phyloP scores from a whole-genome alignment of 2,888 invertebrate species.

The Chalcis sispes region DNA sequence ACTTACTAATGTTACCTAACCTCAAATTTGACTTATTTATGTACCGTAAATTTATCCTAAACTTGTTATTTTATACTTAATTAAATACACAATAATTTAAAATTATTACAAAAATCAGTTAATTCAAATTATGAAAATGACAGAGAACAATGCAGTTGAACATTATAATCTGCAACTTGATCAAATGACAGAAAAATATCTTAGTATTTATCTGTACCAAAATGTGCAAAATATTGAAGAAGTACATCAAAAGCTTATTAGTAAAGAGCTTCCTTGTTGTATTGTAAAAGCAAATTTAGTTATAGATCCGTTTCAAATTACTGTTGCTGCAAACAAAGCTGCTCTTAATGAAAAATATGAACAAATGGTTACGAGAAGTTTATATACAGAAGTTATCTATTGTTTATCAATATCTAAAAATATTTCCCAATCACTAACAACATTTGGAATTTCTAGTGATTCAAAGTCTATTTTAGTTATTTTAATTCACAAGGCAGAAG shows the following conservation, averaged over 20 bases:
- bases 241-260: slow-evolving; percentile 78
- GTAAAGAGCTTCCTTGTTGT: slow-evolving; percentile 80
- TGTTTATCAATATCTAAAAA: slow-evolving; percentile 84
- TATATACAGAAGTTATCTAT: slow-evolving; percentile 83
- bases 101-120: too few species aligned
- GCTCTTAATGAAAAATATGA: slow-evolving; percentile 76
- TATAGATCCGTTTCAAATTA: slow-evolving; percentile 80
- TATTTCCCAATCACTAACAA: slow-evolving; percentile 82
- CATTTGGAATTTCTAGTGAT: slow-evolving; percentile 80
- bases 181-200: slow-evolving; percentile 73
- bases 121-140: too few species aligned
- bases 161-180: slow-evolving; percentile 72
- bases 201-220: slow-evolving; percentile 78
- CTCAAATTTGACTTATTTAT: too few species aligned
- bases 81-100: too few species aligned
- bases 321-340: slow-evolving; percentile 84
- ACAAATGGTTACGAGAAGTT: slow-evolving; percentile 79
- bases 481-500: slow-evolving; percentile 71
- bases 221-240: slow-evolving; percentile 79
- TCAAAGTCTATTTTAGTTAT: slow-evolving; percentile 77
- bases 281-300: slow-evolving; percentile 81
- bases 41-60: too few species aligned
- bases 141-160: background rate
- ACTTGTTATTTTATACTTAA: too few species aligned
- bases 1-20: too few species aligned